These are phyloP conservation scores for Chiroxiphia lanceolata DNA, from an alignment of 2,797 vertebrate species.

Conservation along the genomic window DNA sequence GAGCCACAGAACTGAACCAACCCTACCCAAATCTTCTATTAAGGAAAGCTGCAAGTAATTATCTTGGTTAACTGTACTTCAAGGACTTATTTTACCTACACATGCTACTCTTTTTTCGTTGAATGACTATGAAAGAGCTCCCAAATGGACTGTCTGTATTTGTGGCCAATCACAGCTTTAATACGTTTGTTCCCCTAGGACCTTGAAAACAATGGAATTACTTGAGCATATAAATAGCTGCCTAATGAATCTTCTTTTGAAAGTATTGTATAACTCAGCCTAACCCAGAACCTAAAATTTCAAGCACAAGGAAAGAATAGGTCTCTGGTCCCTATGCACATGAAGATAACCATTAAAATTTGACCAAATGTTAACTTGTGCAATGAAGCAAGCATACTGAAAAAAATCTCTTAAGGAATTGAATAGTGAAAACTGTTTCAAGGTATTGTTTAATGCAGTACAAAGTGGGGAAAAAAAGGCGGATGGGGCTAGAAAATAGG, in stretches of 20 bases:
- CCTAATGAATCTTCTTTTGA: not conserved
- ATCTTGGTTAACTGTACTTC: not conserved
- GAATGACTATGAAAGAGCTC: not conserved
- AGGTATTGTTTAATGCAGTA: not conserved
- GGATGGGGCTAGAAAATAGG: not conserved
- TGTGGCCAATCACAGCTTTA: not conserved
- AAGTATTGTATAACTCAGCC: not conserved
- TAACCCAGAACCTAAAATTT: not conserved
- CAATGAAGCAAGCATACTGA: not conserved
- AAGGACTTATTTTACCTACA: conserved; percentile 1
- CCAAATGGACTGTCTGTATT: not conserved
- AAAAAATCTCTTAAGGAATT: not conserved
- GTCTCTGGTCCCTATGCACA: not conserved
- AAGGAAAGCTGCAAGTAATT: not conserved
- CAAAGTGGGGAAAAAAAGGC: not conserved
- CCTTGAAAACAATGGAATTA: not conserved
- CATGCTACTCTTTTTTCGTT: not conserved
- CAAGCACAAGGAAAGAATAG: not conserved
- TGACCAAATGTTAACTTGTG: not conserved
- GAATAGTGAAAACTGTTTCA: not conserved
- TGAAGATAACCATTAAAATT: not conserved
- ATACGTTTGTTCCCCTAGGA: not conserved
- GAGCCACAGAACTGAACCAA: not conserved
- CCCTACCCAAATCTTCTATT: not conserved
- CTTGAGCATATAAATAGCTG: conserved; percentile 27